Conservation (phyloP, 2,888 invertebrate species). For the Prosapia bicincta region DNA sequence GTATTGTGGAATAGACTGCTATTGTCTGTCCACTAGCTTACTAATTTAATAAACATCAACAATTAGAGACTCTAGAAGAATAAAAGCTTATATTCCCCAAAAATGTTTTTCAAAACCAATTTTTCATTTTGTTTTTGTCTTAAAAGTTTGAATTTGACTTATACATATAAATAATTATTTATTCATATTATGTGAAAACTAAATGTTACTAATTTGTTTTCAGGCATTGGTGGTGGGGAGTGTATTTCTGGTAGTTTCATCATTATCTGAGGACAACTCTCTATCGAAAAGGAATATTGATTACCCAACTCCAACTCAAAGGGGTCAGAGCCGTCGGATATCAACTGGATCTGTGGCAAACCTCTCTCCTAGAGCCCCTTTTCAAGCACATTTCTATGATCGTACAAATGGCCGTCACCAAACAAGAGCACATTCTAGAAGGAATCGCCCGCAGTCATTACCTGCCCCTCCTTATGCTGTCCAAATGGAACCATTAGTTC, state of each 20-base stretch:
- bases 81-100: too few species aligned
- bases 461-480: slow-evolving; percentile 67
- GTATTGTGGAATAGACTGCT: too few species aligned
- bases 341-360: not conserved
- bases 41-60: too few species aligned
- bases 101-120: too few species aligned
- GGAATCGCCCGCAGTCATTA: slow-evolving; percentile 25
- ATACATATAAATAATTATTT: too few species aligned
- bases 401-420: not conserved
- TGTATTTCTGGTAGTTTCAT: not conserved
- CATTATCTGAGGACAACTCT: not conserved
- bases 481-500: slow-evolving; percentile 75
- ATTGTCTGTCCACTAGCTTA: too few species aligned
- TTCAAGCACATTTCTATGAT: not conserved
- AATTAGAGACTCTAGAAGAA: too few species aligned
- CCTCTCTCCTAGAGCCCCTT: not conserved
- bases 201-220: too few species aligned
- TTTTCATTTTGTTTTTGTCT: too few species aligned
- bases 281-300: not conserved
- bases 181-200: too few species aligned
- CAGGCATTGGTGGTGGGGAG: not conserved
- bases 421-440: slow-evolving; percentile 3
- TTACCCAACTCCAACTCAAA: not conserved
- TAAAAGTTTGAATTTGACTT: too few species aligned
- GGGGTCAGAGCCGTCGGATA: not conserved